Evolutionary conservation across 2,113 vertebrate genomes (phyloP).

Genomic region (Ciconia stormi): DNA sequence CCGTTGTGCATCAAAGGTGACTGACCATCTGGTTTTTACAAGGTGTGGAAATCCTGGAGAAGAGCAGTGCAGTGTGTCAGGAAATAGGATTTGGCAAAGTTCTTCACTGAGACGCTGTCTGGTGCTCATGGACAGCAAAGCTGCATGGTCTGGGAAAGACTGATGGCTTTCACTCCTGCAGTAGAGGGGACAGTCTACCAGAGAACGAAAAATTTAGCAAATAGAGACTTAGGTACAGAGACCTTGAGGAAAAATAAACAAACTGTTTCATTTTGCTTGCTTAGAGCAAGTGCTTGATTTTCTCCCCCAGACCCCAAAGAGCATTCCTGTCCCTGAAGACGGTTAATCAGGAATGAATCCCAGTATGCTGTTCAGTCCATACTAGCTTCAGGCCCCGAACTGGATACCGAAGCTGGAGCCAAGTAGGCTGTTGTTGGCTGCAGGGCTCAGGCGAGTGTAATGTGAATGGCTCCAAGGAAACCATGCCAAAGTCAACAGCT

Average conservation of each 20-base stretch:
- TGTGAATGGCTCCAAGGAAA: background rate
- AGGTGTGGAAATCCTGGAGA: background rate
- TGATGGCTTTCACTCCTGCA: background rate
- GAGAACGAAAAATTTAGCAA: background rate
- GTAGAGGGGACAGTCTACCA: background rate
- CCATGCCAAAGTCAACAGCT: background rate
- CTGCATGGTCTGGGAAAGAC: background rate
- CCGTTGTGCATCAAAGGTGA: background rate
- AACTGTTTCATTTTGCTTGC: fast-evolving
- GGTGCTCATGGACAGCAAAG: background rate
- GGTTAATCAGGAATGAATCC: background rate
- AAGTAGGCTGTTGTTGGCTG: background rate
- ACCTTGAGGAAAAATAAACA: background rate
- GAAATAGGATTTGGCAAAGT: background rate
- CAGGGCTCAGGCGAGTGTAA: background rate
- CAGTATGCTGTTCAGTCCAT: fast-evolving
- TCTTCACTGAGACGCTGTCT: background rate
- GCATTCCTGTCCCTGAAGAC: background rate
- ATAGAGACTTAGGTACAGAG: background rate
- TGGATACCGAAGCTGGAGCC: background rate
- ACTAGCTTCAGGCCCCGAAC: background rate
- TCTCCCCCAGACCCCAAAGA: no score
- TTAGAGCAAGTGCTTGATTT: background rate
- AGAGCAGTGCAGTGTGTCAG: background rate
- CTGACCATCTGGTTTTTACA: background rate